Conservation (phyloP, 1,140 invertebrate genomes). For the Micrasema minimum region DNA sequence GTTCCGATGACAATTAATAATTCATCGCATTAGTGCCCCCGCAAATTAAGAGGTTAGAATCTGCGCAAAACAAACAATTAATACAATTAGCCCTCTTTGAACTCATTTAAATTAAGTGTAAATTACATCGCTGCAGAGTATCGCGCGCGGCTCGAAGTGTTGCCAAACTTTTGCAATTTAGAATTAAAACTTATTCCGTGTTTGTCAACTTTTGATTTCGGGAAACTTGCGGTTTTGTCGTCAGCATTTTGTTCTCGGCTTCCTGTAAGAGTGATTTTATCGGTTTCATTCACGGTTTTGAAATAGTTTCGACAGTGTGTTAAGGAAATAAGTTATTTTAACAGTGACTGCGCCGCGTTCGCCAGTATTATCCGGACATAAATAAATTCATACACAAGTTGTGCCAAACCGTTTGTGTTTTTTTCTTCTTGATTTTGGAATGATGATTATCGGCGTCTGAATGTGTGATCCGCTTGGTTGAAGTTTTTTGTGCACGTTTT, state of each 20-base stretch:
- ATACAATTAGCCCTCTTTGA: constrained; percentile 14
- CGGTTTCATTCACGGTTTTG: constrained; percentile 31
- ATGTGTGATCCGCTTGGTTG: too few relatives aligned
- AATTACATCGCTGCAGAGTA: constrained; percentile 13
- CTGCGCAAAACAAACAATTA: constrained; percentile 33
- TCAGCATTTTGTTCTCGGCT: constrained; percentile 3
- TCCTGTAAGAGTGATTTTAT: constrained; percentile 17
- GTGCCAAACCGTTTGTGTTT: constrained; percentile 39
- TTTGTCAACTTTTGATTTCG: constrained; percentile 43
- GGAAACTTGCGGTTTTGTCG: constrained; percentile 35
- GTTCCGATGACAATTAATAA: constrained; percentile 30
- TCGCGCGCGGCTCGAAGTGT: constrained; percentile 22
- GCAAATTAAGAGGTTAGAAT: constrained; percentile 40
- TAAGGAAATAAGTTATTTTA: constrained; percentile 33
- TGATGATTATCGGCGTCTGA: constrained; percentile 5
- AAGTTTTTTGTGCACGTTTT: constrained; percentile 13
- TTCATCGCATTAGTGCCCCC: constrained; percentile 40
- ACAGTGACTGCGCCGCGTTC: constrained; percentile 10
- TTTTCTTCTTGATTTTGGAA: constrained; percentile 20
- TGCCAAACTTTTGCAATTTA: constrained; percentile 30
- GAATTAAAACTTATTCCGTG: constrained; percentile 12
- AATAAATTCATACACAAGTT: constrained; percentile 32
- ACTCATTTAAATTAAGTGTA: neutral
- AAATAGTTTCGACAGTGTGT: constrained; percentile 31
- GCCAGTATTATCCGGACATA: constrained; percentile 34